Evolutionary conservation across 2,888 invertebrate species (phyloP), one percentile per base, ranked within the genome.

Genomic region (Cistogaster globosa): DNA sequence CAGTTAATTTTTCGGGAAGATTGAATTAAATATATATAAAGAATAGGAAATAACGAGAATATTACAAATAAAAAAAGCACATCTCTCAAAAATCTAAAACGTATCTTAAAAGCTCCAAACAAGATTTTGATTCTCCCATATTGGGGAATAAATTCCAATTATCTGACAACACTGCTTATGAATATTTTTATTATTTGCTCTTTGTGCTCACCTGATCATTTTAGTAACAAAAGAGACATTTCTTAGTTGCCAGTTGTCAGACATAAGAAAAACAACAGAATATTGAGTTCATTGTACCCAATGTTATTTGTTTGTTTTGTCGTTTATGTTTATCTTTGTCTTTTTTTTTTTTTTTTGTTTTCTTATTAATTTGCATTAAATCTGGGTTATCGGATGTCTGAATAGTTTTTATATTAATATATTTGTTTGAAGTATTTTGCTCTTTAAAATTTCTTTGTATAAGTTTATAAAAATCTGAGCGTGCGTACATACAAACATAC

Each of bases 361-460:
- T 16, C 1, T 71, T 53, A 48, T 68, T 69, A 77, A 81, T 81
- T 84, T 63, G 77, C 81, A 77, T 81, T 63, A 78, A 74, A 84
- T 72, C 57, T 84, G 9, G 84, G 84, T 84, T 69, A 14, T 12
- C 14, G 8, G 18, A 18, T 67, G n/a, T 26, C 8, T 58, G 36
- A 32, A 32, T 18, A 48, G 57, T 42, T 20, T 71, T 9, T 57
- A 36, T 22, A 16, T 36, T 1, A 36, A 48, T 8, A 2, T 5
- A 36, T 48, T 79, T 22, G 20, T n/a, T 32, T 48, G 9, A 42
- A 26, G 9, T 4, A 60, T 51, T 18, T 45, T 32, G 8, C 32
- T 48, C 12, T 32, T 14, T 22, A 32, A 26, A 51, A 53, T 9
- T 22, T 12, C 2, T 22, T n/a, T 2, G 8, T 53, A 45, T 32